These are phyloP conservation scores for Fregetta grallaria DNA, from an alignment of 2,113 vertebrate species.

Conservation along the genomic window DNA sequence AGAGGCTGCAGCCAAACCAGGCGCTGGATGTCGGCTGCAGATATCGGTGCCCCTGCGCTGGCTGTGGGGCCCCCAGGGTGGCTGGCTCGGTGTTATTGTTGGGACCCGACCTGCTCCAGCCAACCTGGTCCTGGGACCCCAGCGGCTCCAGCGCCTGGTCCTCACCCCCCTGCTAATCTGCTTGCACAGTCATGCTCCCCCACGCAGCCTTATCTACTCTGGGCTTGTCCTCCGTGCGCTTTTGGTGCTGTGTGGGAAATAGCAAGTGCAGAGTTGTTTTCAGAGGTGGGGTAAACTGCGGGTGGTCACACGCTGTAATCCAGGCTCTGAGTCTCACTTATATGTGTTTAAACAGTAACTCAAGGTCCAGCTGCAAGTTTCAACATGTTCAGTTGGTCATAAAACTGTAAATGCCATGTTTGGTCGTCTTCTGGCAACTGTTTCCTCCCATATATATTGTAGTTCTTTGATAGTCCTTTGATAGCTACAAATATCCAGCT, in stretches of 20 bases:
- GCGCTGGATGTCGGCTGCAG: neutral
- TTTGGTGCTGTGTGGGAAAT: neutral
- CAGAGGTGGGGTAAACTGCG: accelerated
- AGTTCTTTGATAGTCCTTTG: neutral
- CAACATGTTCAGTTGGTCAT: neutral
- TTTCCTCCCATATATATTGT: neutral
- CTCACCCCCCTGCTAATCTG: neutral
- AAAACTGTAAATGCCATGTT: neutral
- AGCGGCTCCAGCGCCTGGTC: neutral
- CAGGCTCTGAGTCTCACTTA: neutral
- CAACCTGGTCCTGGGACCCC: neutral
- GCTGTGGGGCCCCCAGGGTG: neutral
- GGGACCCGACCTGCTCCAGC: neutral
- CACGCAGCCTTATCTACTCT: accelerated
- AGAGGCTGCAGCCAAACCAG: neutral
- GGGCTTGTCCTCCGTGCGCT: neutral
- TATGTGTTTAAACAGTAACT: neutral
- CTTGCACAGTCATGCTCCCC: accelerated
- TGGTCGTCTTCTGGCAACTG: neutral
- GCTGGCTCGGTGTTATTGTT: neutral
- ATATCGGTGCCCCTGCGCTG: neutral
- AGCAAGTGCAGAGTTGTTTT: neutral
- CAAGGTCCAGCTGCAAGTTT: neutral
- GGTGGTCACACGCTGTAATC: neutral
- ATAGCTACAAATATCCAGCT: neutral